Conservation (phyloP, 1,140 invertebrate species). For the Pemphigus obesinymphae region DNA sequence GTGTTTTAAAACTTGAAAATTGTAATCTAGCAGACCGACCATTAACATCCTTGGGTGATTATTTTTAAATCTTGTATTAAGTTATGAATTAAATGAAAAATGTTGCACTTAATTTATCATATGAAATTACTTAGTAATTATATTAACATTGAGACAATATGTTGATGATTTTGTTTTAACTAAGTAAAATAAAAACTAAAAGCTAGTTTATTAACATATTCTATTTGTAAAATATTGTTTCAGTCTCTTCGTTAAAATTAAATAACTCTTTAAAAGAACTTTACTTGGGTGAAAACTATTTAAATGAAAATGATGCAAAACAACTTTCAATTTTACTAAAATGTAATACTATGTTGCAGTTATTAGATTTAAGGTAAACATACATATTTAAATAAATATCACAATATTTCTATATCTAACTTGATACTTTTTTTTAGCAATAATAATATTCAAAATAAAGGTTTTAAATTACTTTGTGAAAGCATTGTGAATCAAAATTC, state of each 20-base stretch:
- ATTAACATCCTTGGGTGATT: constrained; percentile 63
- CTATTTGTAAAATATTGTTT: not conserved
- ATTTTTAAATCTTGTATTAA: not conserved
- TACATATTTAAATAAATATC: not conserved
- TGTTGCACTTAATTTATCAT: not conserved
- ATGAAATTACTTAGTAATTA: not conserved
- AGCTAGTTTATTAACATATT: not conserved
- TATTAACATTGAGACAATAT: not conserved
- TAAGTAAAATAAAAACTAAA: not conserved
- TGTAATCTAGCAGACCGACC: constrained; percentile 63
- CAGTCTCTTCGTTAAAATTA: constrained; percentile 73
- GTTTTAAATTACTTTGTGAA: constrained; percentile 65
- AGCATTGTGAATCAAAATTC: constrained; percentile 66
- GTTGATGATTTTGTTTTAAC: not conserved
- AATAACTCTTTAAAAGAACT: constrained; percentile 75
- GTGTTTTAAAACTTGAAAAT: constrained; percentile 69
- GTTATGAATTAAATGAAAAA: not conserved
- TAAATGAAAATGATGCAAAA: constrained; percentile 68
- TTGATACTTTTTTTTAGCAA: constrained; percentile 56
- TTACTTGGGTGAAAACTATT: constrained; percentile 75
- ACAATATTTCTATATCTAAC: not conserved
- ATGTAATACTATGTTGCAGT: constrained; percentile 65
- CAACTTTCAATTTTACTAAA: constrained; percentile 68
- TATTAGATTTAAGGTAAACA: constrained; percentile 67
- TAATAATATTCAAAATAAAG: constrained; percentile 70